phyloP scores from a whole-genome alignment of 92 coral and sea anemone genomes.

The Anthopleura xanthogrammica region DNA sequence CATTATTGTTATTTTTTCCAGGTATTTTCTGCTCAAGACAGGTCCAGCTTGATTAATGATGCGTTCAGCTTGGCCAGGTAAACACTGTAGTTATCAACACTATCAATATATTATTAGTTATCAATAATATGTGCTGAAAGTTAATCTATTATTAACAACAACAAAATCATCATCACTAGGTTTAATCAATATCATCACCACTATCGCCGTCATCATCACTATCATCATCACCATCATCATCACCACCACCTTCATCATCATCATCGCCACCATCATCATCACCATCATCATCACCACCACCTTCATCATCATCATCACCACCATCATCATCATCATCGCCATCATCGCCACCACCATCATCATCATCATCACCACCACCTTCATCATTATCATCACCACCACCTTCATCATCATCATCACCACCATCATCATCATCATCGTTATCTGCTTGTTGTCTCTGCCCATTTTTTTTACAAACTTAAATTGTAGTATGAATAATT shows the following conservation, averaged over 20 bases:
- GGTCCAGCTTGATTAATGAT: slow-evolving; percentile 86
- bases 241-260: too few relatives aligned
- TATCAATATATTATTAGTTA: neutral
- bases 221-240: neutral
- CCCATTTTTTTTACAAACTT: too few relatives aligned
- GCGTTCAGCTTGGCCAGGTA: slow-evolving; percentile 94
- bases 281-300: too few relatives aligned
- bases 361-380: too few relatives aligned
- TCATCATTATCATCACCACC: too few relatives aligned
- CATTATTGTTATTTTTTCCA: neutral
- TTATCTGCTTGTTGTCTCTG: too few relatives aligned
- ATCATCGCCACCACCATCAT: neutral
- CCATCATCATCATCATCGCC: neutral
- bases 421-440: too few relatives aligned
- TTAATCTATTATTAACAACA: neutral
- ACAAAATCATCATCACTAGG: neutral
- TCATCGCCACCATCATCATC: too few relatives aligned
- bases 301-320: neutral
- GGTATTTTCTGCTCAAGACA: slow-evolving; percentile 72
- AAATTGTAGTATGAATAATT: neutral
- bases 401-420: too few relatives aligned
- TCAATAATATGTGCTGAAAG: neutral
- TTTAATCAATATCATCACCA: neutral
- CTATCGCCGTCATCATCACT: neutral
- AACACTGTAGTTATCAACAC: neutral